Evolutionary conservation across 2,888 invertebrate genomes (phyloP).

Genomic region (Dasypolia templi): DNA sequence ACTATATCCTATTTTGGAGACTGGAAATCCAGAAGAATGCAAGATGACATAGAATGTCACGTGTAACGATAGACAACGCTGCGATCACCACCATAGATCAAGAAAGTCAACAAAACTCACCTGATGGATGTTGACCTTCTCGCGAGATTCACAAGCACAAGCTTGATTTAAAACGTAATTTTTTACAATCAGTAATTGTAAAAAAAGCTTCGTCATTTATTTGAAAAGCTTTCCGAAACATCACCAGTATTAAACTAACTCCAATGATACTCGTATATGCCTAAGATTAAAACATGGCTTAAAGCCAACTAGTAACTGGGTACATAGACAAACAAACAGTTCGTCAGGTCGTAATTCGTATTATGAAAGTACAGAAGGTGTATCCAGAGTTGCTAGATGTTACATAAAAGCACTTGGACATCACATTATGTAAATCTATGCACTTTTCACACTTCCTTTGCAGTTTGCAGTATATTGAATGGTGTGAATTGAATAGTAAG

Average conservation of each 20-base stretch:
- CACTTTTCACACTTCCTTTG: constrained; percentile 39
- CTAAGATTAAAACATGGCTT: background rate
- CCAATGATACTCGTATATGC: background rate
- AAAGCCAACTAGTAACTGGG: background rate
- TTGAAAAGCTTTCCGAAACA: background rate
- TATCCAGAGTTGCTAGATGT: constrained; percentile 14
- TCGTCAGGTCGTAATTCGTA: constrained; percentile 17
- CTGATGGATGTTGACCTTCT: too few species aligned
- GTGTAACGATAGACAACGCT: background rate
- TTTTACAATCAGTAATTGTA: too few species aligned
- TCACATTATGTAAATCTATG: constrained; percentile 36
- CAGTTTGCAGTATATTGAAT: constrained; percentile 4
- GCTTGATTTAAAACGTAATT: too few species aligned
- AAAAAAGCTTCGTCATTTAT: background rate
- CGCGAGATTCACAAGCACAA: background rate
- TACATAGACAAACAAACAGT: constrained; percentile 12
- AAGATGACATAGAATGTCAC: background rate
- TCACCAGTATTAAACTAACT: background rate
- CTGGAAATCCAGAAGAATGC: background rate
- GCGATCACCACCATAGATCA: background rate
- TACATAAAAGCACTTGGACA: constrained; percentile 41
- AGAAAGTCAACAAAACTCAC: too few species aligned
- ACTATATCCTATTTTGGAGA: constrained; percentile 11
- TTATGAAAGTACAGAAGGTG: constrained; percentile 26
- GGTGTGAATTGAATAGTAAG: constrained; percentile 15